Base-by-base conservation (phyloP, 2,113 vertebrate species). In the Mus spicilegus region DNA sequence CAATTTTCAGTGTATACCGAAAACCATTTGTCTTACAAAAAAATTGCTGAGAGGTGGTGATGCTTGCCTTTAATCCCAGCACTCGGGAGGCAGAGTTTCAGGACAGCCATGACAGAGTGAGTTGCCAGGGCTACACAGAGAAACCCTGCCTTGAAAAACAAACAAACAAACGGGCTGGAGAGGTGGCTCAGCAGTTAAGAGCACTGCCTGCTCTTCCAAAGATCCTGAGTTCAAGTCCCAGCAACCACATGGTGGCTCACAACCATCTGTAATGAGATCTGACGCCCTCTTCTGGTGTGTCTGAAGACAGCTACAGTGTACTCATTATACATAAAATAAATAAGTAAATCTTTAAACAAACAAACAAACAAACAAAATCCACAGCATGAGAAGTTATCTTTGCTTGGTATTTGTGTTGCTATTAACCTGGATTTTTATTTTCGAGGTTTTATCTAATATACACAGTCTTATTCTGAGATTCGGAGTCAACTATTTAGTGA, bases 381-480 rank as follows among this genome's bases (percentile, higher is more conserved):
- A 22, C 72, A 42, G 42, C 63, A 58, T 28, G 39, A 82, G 80
- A 82, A 11, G n/a, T 46, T 30, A 26, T 30, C 24, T 65, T 42
- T 85, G 81, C 42, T 22, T 4, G 42, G 16, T 65, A 8, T 58
- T 28, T 58, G 3, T 65, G 39, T 93, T 95, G 56, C 20, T 94
- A n/a, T 81, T 76, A 75, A 75, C 58, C 89, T 72, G 51, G 24
- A 85, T 90, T 97, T 94, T 16, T 5, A 36, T 72, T 58, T 82
- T 94, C 70, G 77, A 93, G 33, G 14, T 87, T 49, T 87, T 69
- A 12, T 69, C 0, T 61, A 56, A 54, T 67, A 39, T 28, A 56
- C 39, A 77, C 20, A 26, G 82, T 93, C 93, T 87, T 89, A 33
- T 93, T 93, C 30, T 85, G 39, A 76, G 61, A 94, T 89, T 86